Evolutionary conservation across 1,140 invertebrate genomes (phyloP), one percentile per base, ranked within the genome.

Genomic region (Aphaenogaster ashmeadi): DNA sequence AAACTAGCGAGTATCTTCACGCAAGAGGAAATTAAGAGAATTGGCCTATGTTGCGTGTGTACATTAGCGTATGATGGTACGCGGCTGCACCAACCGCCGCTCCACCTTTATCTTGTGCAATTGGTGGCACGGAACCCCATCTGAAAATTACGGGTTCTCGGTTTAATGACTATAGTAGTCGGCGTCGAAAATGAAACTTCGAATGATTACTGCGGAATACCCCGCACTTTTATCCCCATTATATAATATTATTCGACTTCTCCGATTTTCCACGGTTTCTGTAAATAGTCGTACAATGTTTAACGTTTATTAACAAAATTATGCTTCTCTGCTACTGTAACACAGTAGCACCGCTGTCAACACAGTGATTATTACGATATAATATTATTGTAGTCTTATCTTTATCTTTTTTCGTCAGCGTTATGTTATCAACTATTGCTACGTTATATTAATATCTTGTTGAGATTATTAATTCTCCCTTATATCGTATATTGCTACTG

Each of bases 1-100:
- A 71, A 44, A 47, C 62, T 38, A 66, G 41, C 74, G 7, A 13
- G 8, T 33, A 81, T 81, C 64, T 81, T 81, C 79, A 81, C 79
- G 79, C 79, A 81, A 81, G 79, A 81, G 52, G 50, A 71, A 71
- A 81, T 71, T 81, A 81, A 81, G 79, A 81, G 79, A 81, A 81
- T 81, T 44, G 79, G 36, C 79, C 79, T 56, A 81, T 81, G 79
- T 81, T 81, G 66, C 64, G 21, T 38, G 79, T 81, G 79, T 71
- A 71, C 47, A 81, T 71, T 58, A 38, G 79, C 79, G 79, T 81
- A 56, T 71, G 52, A 81, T 71, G 50, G 38, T 33, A 13, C 64
- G 38, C 79, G 78, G 62, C 78, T 56, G 47, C 27, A 36, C 62
- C 54, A 13, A 15, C 38, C 15, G 27, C 44, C 47, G 47, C 50